phyloP scores from a whole-genome alignment of 2,888 invertebrate species.

The Pterostichus niger region DNA sequence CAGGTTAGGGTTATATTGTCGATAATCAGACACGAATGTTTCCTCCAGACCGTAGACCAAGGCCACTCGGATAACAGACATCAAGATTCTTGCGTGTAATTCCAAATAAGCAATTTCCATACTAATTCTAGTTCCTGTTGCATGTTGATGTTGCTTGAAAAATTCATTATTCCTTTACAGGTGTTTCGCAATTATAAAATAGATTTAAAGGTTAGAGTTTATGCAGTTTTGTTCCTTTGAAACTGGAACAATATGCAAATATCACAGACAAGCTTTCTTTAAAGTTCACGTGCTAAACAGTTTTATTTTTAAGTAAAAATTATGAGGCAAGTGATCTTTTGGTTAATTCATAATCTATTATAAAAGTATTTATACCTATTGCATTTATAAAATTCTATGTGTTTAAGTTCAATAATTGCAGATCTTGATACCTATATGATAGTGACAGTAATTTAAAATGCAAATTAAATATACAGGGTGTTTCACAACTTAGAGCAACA shows the following conservation, averaged over 20 bases:
- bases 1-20: slow-evolving; percentile 35
- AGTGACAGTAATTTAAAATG: no score
- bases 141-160: slow-evolving; percentile 51
- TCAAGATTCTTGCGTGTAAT: slow-evolving; percentile 48
- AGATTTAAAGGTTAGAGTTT: slow-evolving; percentile 26
- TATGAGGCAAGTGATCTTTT: no score
- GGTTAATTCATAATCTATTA: no score
- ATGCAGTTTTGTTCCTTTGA: slow-evolving; percentile 1
- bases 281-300: neutral
- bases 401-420: no score
- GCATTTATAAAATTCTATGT: no score
- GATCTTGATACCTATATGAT: no score
- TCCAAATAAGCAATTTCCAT: slow-evolving; percentile 60
- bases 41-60: slow-evolving; percentile 7
- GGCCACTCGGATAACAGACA: slow-evolving; percentile 21
- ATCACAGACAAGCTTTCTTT: neutral
- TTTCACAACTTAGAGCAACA: no score
- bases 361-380: no score
- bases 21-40: slow-evolving; percentile 45
- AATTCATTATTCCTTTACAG: slow-evolving; percentile 48
- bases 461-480: no score
- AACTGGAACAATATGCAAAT: slow-evolving; percentile 10
- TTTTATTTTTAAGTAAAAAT: no score
- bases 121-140: slow-evolving; percentile 54
- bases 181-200: slow-evolving; percentile 22